Evolutionary conservation across 2,888 invertebrate genomes (phyloP).

Genomic region (Tyria jacobaeae): DNA sequence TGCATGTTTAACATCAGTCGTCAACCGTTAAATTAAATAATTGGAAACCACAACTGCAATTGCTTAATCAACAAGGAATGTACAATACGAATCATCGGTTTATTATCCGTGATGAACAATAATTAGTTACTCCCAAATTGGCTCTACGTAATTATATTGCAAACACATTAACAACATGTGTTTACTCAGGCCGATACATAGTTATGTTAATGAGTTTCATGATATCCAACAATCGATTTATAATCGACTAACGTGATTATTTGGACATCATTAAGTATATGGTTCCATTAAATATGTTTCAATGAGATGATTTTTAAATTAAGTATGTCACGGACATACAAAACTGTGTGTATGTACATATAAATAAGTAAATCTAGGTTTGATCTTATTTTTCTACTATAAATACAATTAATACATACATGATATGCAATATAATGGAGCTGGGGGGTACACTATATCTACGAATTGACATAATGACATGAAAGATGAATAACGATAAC

Average conservation of each 20-base stretch:
- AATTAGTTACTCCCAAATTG: not conserved
- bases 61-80: not conserved
- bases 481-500: constrained; percentile 22
- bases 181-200: not conserved
- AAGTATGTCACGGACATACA: constrained; percentile 13
- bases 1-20: not conserved
- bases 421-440: constrained; percentile 63
- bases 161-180: not conserved
- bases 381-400: constrained; percentile 55
- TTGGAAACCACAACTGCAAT: not conserved
- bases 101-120: not conserved
- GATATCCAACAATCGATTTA: not conserved
- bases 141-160: not conserved
- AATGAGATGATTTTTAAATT: no score
- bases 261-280: no score
- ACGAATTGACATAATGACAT: constrained; percentile 54
- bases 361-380: constrained; percentile 47
- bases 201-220: not conserved
- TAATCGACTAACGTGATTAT: not conserved
- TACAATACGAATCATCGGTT: not conserved
- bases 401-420: constrained; percentile 46
- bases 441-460: constrained; percentile 42
- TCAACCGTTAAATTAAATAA: not conserved
- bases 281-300: no score
- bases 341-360: constrained; percentile 30